These are phyloP conservation scores for Eupithecia exiguata DNA, from an alignment of 2,888 invertebrate genomes.

Conservation along the genomic window DNA sequence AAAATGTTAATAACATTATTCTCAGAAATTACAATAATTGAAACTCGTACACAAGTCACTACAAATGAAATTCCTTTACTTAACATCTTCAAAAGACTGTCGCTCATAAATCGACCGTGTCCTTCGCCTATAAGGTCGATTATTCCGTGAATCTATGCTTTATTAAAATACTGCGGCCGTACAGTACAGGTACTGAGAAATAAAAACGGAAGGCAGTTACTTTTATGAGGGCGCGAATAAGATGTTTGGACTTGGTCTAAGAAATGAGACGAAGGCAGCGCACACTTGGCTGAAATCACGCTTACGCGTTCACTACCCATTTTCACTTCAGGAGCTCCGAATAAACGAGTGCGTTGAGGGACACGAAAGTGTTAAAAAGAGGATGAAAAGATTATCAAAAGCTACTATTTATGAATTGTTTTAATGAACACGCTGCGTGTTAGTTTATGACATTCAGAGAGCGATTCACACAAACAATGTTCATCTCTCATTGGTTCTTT, in stretches of 20 bases:
- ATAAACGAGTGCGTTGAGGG: no score
- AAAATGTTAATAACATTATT: background rate
- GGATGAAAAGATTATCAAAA: no score
- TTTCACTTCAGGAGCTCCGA: no score
- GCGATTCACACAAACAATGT: no score
- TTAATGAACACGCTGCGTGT: background rate
- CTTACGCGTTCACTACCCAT: no score
- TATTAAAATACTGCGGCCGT: conserved; percentile 84
- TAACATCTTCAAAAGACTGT: conserved; percentile 56
- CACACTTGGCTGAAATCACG: conserved; percentile 42
- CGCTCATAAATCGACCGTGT: conserved; percentile 46
- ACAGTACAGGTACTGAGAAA: conserved; percentile 80
- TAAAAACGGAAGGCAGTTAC: conserved; percentile 84
- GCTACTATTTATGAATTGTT: no score
- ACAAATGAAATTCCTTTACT: conserved; percentile 82
- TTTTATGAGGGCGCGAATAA: conserved; percentile 85
- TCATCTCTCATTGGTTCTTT: no score
- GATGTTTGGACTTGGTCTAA: conserved; percentile 82
- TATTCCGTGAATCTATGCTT: conserved; percentile 57
- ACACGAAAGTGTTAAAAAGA: no score
- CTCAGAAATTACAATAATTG: background rate
- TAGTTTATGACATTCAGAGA: no score
- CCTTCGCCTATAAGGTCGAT: conserved; percentile 47
- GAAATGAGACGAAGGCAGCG: conserved; percentile 69
- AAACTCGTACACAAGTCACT: conserved; percentile 48